These are phyloP conservation scores for Drosophila willistoni DNA, from an alignment of 1,140 invertebrate genomes.

Conservation along the genomic window DNA sequence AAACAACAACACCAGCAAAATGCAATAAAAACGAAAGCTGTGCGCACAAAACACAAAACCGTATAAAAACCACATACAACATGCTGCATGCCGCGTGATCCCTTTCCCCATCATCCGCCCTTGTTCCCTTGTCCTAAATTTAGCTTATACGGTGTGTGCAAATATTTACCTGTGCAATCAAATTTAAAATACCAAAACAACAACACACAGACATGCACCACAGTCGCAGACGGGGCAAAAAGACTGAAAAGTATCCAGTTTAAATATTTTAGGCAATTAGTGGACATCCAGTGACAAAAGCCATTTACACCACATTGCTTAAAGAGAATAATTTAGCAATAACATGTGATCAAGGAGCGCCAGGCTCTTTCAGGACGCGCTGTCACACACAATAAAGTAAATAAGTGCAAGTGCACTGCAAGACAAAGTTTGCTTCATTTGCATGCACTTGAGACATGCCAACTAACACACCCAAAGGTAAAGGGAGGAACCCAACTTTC, in stretches of 20 bases:
- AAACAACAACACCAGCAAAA: conserved; percentile 29
- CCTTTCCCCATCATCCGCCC: background rate
- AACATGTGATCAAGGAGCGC: background rate
- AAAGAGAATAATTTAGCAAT: conserved; percentile 1
- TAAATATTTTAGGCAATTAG: conserved; percentile 82
- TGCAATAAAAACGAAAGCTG: conserved; percentile 64
- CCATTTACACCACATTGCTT: conserved; percentile 1
- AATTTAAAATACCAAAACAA: conserved; percentile 66
- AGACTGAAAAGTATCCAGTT: conserved; percentile 62
- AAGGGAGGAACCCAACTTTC: conserved; percentile 52
- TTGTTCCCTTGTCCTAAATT: background rate
- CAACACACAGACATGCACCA: conserved; percentile 15
- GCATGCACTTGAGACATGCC: conserved; percentile 21
- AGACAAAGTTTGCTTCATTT: conserved; percentile 69
- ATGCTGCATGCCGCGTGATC: conserved; percentile 22
- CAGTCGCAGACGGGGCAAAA: conserved; percentile 2
- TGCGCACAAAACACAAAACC: conserved; percentile 68
- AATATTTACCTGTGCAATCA: conserved; percentile 77
- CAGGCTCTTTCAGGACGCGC: background rate
- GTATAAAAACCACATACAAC: conserved; percentile 72
- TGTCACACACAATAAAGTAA: conserved; percentile 16
- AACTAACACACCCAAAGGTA: background rate
- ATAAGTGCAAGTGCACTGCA: conserved; percentile 25
- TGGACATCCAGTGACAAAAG: conserved; percentile 35
- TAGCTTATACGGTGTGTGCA: conserved; percentile 25